A percentile compares a stretch with the other conserved stretches of the same genome.
Conservation (phyloP, 2,113 vertebrate species). For the Miniopterus natalensis region DNA sequence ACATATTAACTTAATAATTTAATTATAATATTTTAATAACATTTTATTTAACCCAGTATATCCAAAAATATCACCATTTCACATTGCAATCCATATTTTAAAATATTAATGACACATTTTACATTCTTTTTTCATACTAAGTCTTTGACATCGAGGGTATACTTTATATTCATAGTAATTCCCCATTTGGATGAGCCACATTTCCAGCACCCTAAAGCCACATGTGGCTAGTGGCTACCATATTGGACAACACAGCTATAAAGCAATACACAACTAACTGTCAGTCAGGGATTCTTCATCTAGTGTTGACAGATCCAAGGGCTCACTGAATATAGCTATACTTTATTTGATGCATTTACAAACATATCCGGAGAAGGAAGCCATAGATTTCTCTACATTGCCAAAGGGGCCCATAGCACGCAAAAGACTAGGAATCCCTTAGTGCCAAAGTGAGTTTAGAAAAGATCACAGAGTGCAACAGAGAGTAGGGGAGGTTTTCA, state of each 20-base stretch:
- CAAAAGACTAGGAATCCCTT: background rate
- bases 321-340: background rate
- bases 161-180: background rate
- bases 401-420: background rate
- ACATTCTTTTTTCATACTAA: background rate
- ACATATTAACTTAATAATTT: background rate
- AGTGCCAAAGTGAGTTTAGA: background rate
- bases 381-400: background rate
- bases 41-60: slow-evolving; percentile 50
- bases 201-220: background rate
- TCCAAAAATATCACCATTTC: background rate
- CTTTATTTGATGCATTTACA: slow-evolving; percentile 14
- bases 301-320: background rate
- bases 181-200: background rate
- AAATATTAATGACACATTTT: slow-evolving; percentile 38
- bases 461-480: background rate
- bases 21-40: background rate
- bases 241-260: background rate
- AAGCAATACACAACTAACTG: background rate
- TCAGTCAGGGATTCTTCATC: background rate
- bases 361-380: background rate
- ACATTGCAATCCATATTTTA: slow-evolving; percentile 30
- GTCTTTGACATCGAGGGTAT: background rate
- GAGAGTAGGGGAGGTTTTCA: background rate
- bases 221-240: background rate